phyloP scores from a whole-genome alignment of 2,888 invertebrate genomes.

The Calameuta idolon region DNA sequence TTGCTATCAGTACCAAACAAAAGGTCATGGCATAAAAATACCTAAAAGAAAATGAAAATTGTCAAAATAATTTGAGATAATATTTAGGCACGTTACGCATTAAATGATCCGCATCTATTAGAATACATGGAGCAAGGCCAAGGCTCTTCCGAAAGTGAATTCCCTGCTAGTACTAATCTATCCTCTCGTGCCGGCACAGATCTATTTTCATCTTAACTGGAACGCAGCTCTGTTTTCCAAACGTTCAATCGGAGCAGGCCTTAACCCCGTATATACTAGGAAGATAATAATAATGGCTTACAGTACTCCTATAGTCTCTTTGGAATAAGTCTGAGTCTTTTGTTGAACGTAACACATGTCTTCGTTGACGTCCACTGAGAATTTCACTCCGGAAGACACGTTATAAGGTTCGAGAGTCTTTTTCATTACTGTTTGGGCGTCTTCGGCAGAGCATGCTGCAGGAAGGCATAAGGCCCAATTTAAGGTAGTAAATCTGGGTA shows the following conservation, averaged over 20 bases:
- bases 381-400: constrained; percentile 71
- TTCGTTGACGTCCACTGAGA: constrained; percentile 71
- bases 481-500: constrained; percentile 77
- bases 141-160: constrained; percentile 8
- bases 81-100: background rate
- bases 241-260: background rate
- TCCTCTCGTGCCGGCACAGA: background rate
- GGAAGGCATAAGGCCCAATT: constrained; percentile 81
- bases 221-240: constrained; percentile 6
- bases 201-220: constrained; percentile 20
- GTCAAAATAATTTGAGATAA: background rate
- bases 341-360: constrained; percentile 73
- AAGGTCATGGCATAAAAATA: constrained; percentile 61
- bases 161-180: background rate
- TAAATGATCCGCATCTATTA: background rate
- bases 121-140: constrained; percentile 15
- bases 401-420: constrained; percentile 73
- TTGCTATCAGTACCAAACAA: constrained; percentile 57
- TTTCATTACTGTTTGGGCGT: constrained; percentile 72
- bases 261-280: background rate
- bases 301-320: constrained; percentile 69
- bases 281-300: constrained; percentile 52
- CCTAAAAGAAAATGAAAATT: constrained; percentile 35
- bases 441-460: constrained; percentile 72
- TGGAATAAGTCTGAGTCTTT: constrained; percentile 56